Evolutionary conservation across 2,888 invertebrate genomes (phyloP).

Genomic region (Argyresthia albistria): DNA sequence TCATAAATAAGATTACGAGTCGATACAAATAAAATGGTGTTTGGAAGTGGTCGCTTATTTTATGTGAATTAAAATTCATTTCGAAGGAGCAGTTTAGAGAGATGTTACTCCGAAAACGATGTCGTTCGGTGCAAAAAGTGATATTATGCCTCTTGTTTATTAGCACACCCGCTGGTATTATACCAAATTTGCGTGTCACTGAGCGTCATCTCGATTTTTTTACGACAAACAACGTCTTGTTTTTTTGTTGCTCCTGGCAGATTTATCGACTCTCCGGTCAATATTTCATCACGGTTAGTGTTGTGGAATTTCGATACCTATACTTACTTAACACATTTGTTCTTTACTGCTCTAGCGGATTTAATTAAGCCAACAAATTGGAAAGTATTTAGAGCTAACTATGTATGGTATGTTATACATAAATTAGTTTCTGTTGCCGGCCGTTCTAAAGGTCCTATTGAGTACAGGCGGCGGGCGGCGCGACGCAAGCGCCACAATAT

Average conservation of each 20-base stretch:
- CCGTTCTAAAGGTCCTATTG: constrained; percentile 55
- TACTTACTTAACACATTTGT: too few relatives aligned
- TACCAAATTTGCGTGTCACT: constrained; percentile 13
- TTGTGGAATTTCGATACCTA: too few relatives aligned
- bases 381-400: constrained; percentile 10
- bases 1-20: constrained; percentile 55
- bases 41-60: constrained; percentile 12
- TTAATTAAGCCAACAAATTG: constrained; percentile 2
- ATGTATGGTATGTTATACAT: constrained; percentile 18
- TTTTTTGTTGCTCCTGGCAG: neutral
- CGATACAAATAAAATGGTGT: constrained; percentile 26
- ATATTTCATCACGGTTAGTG: neutral
- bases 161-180: constrained; percentile 25
- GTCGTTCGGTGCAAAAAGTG: constrained; percentile 29
- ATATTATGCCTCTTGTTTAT: constrained; percentile 25
- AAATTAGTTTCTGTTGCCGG: constrained; percentile 54
- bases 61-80: neutral
- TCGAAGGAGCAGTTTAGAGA: constrained; percentile 18
- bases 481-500: constrained; percentile 33
- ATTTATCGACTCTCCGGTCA: neutral
- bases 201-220: constrained; percentile 6
- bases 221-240: constrained; percentile 3
- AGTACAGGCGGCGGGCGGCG: constrained; percentile 15
- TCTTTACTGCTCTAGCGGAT: neutral
- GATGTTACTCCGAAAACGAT: constrained; percentile 39